Conservation (phyloP, 2,797 vertebrate species). For the Amblyraja radiata region DNA sequence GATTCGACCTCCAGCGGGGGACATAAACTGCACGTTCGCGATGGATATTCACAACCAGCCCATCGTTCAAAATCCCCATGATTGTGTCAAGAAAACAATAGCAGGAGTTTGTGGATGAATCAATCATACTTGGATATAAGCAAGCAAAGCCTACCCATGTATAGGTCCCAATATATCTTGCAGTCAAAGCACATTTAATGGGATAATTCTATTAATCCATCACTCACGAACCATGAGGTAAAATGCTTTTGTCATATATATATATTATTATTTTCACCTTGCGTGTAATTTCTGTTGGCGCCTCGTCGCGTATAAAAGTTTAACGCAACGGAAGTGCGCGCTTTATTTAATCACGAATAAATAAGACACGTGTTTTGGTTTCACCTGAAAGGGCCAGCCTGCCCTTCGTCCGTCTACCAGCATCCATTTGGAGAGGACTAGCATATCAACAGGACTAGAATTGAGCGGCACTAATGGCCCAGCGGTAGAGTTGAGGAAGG, state of each 20-base stretch:
- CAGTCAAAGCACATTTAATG: neutral
- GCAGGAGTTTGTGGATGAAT: neutral
- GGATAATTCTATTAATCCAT: slow-evolving; percentile 15
- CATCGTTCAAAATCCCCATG: neutral
- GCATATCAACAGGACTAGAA: too few species aligned
- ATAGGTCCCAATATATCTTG: neutral
- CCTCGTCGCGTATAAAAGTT: neutral
- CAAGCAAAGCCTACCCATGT: neutral
- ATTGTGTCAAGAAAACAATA: neutral
- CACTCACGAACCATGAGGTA: neutral
- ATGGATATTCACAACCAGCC: neutral
- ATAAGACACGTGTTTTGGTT: neutral
- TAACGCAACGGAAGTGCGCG: neutral
- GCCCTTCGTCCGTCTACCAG: too few species aligned
- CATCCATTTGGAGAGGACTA: too few species aligned
- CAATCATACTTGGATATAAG: neutral
- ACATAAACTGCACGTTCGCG: too few species aligned
- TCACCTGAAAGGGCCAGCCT: neutral
- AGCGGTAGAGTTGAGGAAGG: too few species aligned
- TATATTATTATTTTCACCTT: neutral
- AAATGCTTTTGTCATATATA: neutral
- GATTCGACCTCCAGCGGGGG: neutral
- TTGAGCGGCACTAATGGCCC: too few species aligned
- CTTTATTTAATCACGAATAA: neutral
- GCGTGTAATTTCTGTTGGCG: neutral